Percentiles rank a stretch among this genome's conserved stretches.
Conservation (phyloP, 1,140 invertebrate genomes). For the Bombus superbus region DNA sequence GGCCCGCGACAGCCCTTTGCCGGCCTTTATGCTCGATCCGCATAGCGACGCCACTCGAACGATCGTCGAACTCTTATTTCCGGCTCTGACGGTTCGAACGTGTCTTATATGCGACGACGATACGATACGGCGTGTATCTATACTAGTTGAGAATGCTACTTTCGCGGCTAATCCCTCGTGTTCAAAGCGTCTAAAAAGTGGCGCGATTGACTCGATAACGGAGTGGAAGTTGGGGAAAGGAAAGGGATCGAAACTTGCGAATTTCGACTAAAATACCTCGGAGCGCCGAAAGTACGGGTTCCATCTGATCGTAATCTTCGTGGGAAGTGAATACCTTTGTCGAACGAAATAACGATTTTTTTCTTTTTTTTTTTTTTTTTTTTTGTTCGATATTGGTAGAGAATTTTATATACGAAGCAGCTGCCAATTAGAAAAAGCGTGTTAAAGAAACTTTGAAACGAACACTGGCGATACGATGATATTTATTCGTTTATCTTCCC, state of each 20-base stretch:
- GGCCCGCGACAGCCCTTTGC: conserved; percentile 36
- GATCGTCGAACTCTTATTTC: conserved; percentile 58
- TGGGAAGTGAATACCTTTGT: neutral
- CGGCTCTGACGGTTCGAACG: conserved; percentile 2
- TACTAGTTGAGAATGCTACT: neutral
- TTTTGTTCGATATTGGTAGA: too few species aligned
- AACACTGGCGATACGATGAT: too few species aligned
- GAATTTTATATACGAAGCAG: too few species aligned
- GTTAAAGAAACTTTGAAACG: too few species aligned
- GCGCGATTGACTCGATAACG: neutral
- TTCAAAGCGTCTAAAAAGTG: neutral
- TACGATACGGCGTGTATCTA: neutral
- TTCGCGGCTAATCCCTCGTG: neutral
- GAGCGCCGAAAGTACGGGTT: neutral
- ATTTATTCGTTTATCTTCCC: too few species aligned
- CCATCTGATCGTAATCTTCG: neutral
- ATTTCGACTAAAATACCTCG: neutral
- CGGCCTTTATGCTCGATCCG: conserved; percentile 6
- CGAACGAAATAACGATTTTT: rapidly evolving
- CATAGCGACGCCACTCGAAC: conserved; percentile 28
- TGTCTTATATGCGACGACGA: neutral
- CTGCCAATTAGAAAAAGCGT: too few species aligned
- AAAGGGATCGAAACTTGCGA: neutral
- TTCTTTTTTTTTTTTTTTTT: neutral
- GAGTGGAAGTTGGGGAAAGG: neutral